Conservation (phyloP, 1,140 invertebrate species). For the Alviniconcha marisindica region DNA sequence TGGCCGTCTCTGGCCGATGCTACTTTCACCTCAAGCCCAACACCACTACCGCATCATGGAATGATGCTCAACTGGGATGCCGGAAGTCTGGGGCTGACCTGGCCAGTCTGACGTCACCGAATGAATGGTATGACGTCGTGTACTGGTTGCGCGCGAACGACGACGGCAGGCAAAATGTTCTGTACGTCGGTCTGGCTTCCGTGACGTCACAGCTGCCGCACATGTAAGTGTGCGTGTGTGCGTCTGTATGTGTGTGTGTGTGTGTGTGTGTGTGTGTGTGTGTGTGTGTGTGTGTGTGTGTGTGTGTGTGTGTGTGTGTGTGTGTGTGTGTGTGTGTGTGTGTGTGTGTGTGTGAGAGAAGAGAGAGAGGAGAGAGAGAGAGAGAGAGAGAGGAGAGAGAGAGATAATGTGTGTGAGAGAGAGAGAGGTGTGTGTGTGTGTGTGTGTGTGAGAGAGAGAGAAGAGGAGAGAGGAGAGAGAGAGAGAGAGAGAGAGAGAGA, state of each 20-base stretch:
- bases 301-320: no score
- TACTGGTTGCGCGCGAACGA: no score
- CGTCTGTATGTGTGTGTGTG: background rate
- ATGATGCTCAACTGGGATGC: background rate
- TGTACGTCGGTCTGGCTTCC: no score
- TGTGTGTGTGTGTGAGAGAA: background rate
- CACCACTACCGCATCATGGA: background rate
- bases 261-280: constrained; percentile 16
- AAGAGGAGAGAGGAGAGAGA: background rate
- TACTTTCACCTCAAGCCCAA: no score
- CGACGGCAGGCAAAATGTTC: no score
- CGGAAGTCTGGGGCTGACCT: background rate
- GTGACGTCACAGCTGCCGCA: no score
- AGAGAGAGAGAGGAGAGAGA: background rate
- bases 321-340: background rate
- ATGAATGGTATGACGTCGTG: no score
- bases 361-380: background rate
- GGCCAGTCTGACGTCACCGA: background rate
- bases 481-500: constrained; percentile 1
- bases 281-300: background rate
- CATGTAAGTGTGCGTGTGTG: background rate
- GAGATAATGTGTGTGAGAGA: background rate
- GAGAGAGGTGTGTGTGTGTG: no score
- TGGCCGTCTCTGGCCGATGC: no score
- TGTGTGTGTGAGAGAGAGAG: background rate